Evolutionary conservation across 35 echinoderm and acorn worm species (phyloP).

Genomic region (Heliocidaris erythrogramma): DNA sequence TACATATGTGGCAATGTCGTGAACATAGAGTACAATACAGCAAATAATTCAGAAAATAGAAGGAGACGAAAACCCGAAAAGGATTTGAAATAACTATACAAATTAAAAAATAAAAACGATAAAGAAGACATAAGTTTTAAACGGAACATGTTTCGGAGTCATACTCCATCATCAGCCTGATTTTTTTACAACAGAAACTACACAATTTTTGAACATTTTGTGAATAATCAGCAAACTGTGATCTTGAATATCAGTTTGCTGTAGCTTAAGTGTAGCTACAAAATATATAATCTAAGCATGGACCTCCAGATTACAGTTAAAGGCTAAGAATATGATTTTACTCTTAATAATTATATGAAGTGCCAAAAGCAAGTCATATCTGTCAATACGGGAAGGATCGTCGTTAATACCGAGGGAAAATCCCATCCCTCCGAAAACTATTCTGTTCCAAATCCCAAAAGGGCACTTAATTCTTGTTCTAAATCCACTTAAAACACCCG

Average conservation of each 20-base stretch:
- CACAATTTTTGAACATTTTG: background rate
- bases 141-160: too few species aligned
- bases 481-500: background rate
- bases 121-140: too few species aligned
- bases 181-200: too few species aligned
- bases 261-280: background rate
- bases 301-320: background rate
- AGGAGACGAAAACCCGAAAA: too few species aligned
- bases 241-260: background rate
- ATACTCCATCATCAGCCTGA: too few species aligned
- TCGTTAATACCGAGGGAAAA: background rate
- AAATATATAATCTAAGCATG: background rate
- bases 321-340: background rate
- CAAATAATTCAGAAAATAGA: too few species aligned
- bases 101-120: too few species aligned
- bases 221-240: background rate
- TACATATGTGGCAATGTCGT: too few species aligned
- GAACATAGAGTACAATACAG: too few species aligned
- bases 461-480: background rate
- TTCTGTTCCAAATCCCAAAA: background rate
- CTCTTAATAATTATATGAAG: background rate
- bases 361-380: background rate
- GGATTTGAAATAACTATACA: too few species aligned
- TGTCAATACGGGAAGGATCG: background rate
- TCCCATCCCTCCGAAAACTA: background rate